phyloP scores from a whole-genome alignment of 2,113 vertebrate genomes.

The Mus musculus region DNA sequence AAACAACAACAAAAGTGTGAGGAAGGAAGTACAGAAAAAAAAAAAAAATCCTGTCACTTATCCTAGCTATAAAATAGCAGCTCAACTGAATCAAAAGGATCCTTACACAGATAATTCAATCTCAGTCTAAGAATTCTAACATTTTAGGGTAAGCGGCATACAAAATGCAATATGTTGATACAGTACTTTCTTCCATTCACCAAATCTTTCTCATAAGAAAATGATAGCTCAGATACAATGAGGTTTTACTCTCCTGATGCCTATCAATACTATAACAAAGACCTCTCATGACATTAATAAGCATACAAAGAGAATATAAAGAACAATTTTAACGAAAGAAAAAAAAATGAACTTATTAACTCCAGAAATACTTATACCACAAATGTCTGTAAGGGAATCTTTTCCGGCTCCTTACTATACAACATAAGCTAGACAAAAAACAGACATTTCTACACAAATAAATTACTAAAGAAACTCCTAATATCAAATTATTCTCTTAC shows the following conservation, averaged over 20 bases:
- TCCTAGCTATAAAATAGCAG: not conserved
- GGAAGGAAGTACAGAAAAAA: not conserved
- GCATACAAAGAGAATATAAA: conserved; percentile 14
- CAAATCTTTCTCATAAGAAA: not conserved
- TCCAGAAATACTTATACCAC: not conserved
- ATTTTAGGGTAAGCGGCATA: conserved; percentile 1
- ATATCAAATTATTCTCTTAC: not conserved
- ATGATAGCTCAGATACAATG: not conserved
- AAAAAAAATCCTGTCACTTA: not conserved
- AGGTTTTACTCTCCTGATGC: conserved; percentile 10
- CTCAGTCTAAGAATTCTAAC: not conserved
- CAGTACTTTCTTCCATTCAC: not conserved
- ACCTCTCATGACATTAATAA: not conserved
- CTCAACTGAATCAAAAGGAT: conserved; percentile 28
- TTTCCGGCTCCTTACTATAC: not conserved
- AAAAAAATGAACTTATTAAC: conserved; percentile 9
- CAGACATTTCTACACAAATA: not conserved
- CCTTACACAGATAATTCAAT: conserved; percentile 55
- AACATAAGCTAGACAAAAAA: conserved; percentile 2
- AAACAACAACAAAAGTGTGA: too few species aligned
- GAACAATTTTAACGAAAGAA: conserved; percentile 10
- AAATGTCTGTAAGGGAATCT: conserved; percentile 23
- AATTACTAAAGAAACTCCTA: conserved; percentile 32
- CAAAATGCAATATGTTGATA: not conserved
- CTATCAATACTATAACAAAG: not conserved